phyloP scores from a whole-genome alignment of 2,797 vertebrate genomes.

The Sebastes cheni region DNA sequence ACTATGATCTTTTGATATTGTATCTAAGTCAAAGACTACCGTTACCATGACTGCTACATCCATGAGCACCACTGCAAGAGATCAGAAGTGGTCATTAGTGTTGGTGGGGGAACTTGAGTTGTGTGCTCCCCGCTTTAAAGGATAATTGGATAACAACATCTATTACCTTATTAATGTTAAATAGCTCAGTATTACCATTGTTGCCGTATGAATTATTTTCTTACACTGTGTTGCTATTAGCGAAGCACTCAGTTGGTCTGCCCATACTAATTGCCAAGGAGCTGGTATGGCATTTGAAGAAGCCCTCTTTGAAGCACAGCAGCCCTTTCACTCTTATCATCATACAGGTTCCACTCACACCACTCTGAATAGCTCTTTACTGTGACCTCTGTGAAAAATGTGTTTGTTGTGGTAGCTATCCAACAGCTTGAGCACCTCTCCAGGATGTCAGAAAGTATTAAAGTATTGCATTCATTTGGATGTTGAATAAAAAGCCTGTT shows the following conservation, averaged over 20 bases:
- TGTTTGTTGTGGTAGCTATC: constrained; percentile 10
- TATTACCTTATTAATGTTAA: background rate
- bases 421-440: constrained; percentile 6
- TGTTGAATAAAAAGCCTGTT: constrained; percentile 9
- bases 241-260: background rate
- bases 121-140: background rate
- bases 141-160: background rate
- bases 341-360: background rate
- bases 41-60: background rate
- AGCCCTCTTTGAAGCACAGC: constrained; percentile 1
- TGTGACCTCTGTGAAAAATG: constrained; percentile 30
- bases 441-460: constrained; percentile 13
- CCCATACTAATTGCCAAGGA: constrained; percentile 16
- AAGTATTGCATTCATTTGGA: constrained; percentile 8
- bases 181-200: background rate
- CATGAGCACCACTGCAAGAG: background rate
- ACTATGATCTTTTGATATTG: background rate
- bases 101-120: background rate
- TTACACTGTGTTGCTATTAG: constrained; percentile 1
- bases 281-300: constrained; percentile 27
- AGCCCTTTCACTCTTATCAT: background rate
- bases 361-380: constrained; percentile 19
- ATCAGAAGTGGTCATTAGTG: background rate
- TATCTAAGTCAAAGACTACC: background rate
- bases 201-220: background rate